A percentile compares a stretch with the other conserved stretches of the same genome.
These are phyloP conservation scores for Abrostola triplasia DNA, from an alignment of 2,888 invertebrate genomes.

Conservation along the genomic window DNA sequence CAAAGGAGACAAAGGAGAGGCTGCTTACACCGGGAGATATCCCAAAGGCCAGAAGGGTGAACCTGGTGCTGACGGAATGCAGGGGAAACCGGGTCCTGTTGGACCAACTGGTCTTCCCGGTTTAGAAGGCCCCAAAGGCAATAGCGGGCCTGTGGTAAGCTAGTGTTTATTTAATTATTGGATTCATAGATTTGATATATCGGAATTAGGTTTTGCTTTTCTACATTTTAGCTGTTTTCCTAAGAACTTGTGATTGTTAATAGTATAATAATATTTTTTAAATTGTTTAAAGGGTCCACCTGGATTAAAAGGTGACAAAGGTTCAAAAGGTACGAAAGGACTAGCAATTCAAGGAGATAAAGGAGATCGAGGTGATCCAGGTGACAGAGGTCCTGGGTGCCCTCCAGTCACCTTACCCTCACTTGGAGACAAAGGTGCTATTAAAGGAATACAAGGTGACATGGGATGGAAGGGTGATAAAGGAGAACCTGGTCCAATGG, in stretches of 20 bases:
- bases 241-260: not conserved
- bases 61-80: constrained; percentile 92
- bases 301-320: constrained; percentile 92
- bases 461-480: constrained; percentile 89
- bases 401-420: constrained; percentile 63
- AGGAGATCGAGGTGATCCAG: constrained; percentile 89
- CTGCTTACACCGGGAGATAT: constrained; percentile 91
- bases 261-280: constrained; percentile 7
- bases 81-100: constrained; percentile 90
- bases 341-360: constrained; percentile 85
- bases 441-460: constrained; percentile 82
- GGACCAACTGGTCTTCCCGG: constrained; percentile 90
- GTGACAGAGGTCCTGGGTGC: constrained; percentile 85
- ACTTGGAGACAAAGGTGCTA: constrained; percentile 77
- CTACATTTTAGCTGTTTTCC: not conserved
- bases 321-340: constrained; percentile 90
- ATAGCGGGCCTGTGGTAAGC: constrained; percentile 88
- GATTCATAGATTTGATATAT: not conserved
- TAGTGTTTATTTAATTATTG: not conserved
- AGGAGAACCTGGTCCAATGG: constrained; percentile 89
- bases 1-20: constrained; percentile 94
- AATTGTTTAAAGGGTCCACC: constrained; percentile 87
- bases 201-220: too few species aligned
- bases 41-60: constrained; percentile 96
- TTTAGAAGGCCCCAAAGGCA: constrained; percentile 89